These are phyloP conservation scores for Achroia grisella DNA, from an alignment of 1,140 invertebrate species.

Conservation along the genomic window DNA sequence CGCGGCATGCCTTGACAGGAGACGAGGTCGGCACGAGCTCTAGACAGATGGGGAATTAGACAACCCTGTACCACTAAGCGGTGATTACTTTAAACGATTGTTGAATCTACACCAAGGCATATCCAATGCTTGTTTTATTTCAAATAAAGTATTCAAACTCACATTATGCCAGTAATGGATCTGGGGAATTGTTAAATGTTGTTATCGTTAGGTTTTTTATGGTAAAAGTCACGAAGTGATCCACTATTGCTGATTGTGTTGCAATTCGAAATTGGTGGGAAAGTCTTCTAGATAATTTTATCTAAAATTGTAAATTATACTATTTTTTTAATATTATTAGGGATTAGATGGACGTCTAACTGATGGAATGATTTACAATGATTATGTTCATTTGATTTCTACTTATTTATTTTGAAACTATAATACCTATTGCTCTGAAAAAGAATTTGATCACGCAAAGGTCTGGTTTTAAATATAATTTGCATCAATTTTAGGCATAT, in stretches of 20 bases:
- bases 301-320: conserved; percentile 5
- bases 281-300: conserved; percentile 26
- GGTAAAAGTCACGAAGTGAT: not conserved
- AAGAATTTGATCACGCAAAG: no score
- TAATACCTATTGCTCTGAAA: no score
- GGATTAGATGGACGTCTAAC: not conserved
- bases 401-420: no score
- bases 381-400: no score
- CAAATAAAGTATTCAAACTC: not conserved
- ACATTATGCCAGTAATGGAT: no score
- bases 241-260: conserved; percentile 11
- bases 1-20: conserved; percentile 39
- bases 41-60: conserved; percentile 35
- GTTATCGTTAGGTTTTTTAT: no score
- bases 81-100: not conserved
- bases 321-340: not conserved
- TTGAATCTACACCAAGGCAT: not conserved
- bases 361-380: no score
- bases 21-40: conserved; percentile 39
- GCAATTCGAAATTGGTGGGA: conserved; percentile 29
- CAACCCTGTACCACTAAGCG: conserved; percentile 17
- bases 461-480: no score
- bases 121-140: conserved; percentile 9
- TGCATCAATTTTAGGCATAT: no score
- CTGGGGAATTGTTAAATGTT: no score